Percentiles rank a stretch among this genome's conserved stretches.
These are phyloP conservation scores for Dryocosmus kuriphilus DNA, from an alignment of 2,888 invertebrate genomes.

Conservation along the genomic window DNA sequence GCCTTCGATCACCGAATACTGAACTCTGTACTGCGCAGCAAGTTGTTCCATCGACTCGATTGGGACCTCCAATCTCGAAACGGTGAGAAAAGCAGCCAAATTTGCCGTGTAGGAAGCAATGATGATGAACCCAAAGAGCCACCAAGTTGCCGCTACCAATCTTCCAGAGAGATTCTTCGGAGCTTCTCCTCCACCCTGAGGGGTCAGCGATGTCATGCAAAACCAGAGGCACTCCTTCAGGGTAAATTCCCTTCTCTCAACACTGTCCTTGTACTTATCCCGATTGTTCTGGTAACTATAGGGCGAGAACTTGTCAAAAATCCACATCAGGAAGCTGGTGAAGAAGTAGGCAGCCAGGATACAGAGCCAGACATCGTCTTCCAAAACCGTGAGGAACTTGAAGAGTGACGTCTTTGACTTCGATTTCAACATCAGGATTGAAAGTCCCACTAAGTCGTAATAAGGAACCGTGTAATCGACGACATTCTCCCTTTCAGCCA, in stretches of 20 bases:
- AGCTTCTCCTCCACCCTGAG: slow-evolving; percentile 96
- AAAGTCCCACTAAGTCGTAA: slow-evolving; percentile 98
- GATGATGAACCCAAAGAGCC: slow-evolving; percentile 99
- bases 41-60: slow-evolving; percentile 96
- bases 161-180: slow-evolving; percentile 97
- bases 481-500: slow-evolving; percentile 97
- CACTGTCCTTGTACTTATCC: slow-evolving; percentile 94
- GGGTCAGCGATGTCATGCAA: slow-evolving; percentile 98
- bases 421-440: slow-evolving; percentile 96
- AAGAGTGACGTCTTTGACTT: slow-evolving; percentile 94
- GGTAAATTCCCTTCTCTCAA: slow-evolving; percentile 95
- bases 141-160: slow-evolving; percentile 98
- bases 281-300: slow-evolving; percentile 97
- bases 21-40: slow-evolving; percentile 96
- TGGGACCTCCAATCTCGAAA: slow-evolving; percentile 94
- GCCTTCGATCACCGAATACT: slow-evolving; percentile 94
- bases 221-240: slow-evolving; percentile 99
- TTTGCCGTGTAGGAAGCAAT: slow-evolving; percentile 99
- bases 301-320: slow-evolving; percentile 98
- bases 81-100: slow-evolving; percentile 97
- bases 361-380: slow-evolving; percentile 97
- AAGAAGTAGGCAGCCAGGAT: slow-evolving; percentile 97
- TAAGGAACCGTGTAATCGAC: slow-evolving; percentile 99
- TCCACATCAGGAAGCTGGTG: slow-evolving; percentile 95
- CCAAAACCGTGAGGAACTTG: slow-evolving; percentile 97